A percentile compares a stretch with the other conserved stretches of the same genome.
phyloP scores from a whole-genome alignment of 2,888 invertebrate species.

The Troides aeacus region DNA sequence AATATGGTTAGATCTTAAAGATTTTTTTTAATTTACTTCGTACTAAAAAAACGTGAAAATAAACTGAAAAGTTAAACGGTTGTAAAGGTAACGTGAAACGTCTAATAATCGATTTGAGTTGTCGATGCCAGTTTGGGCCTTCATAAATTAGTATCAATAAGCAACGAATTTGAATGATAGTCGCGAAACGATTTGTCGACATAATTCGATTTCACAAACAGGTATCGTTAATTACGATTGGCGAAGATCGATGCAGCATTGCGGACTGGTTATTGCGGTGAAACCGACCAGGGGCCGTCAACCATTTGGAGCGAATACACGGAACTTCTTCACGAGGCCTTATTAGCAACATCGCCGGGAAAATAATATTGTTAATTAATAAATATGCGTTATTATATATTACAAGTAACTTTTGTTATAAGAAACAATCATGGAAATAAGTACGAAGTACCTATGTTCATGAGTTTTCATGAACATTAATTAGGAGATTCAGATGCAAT shows the following conservation, averaged over 20 bases:
- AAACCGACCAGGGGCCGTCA: slow-evolving; percentile 62
- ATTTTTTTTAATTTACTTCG: no score
- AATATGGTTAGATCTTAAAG: no score
- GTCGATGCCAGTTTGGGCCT: slow-evolving; percentile 38
- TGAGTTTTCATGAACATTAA: no score
- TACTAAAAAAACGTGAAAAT: no score
- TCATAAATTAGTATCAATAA: slow-evolving; percentile 45
- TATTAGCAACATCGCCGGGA: background rate
- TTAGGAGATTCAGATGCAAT: no score
- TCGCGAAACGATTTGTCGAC: slow-evolving; percentile 61
- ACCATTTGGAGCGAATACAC: slow-evolving; percentile 58
- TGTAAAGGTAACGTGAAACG: background rate
- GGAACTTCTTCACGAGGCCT: slow-evolving; percentile 1
- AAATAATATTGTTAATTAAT: background rate
- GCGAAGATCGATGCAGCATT: slow-evolving; percentile 60
- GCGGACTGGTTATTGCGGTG: slow-evolving; percentile 67
- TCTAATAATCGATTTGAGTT: slow-evolving; percentile 31
- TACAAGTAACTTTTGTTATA: no score
- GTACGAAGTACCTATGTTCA: no score
- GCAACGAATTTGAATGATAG: slow-evolving; percentile 50
- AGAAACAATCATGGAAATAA: no score
- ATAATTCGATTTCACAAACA: slow-evolving; percentile 70
- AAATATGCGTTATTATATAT: background rate
- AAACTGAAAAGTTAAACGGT: background rate
- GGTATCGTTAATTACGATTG: slow-evolving; percentile 71